These are phyloP conservation scores for Sapayoa aenigma DNA, from an alignment of 2,113 vertebrate genomes.

Conservation along the genomic window DNA sequence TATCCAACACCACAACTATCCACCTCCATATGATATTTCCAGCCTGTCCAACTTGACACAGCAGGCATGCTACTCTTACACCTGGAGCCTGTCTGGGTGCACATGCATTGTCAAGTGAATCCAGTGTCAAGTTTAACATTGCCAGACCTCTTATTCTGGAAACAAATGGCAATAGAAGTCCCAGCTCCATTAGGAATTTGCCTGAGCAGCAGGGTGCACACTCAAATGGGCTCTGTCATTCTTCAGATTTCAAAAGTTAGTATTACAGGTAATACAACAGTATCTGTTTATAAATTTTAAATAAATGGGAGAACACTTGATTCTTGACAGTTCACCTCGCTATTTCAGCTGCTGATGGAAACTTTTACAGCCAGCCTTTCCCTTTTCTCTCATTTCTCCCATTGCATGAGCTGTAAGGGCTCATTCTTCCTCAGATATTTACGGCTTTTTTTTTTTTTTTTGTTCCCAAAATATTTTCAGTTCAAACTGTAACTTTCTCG, in stretches of 20 bases:
- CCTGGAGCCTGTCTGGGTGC: background rate
- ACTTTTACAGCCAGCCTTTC: background rate
- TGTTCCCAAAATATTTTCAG: background rate
- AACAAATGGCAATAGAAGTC: background rate
- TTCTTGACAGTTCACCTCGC: background rate
- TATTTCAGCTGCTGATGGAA: background rate
- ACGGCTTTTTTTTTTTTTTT: background rate
- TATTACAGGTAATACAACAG: background rate
- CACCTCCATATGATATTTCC: background rate
- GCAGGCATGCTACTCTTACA: background rate
- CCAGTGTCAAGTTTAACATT: accelerated
- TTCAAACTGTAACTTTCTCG: background rate
- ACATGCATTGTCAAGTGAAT: accelerated
- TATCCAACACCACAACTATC: background rate
- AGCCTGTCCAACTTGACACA: background rate
- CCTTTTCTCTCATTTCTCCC: background rate
- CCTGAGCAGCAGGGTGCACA: accelerated
- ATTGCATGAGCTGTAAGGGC: background rate
- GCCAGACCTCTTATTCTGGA: background rate
- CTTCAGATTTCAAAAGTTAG: background rate
- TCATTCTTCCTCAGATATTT: background rate
- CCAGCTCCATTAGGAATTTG: background rate
- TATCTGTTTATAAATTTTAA: background rate
- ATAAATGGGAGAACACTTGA: background rate
- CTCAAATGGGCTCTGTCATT: background rate